phyloP scores from a whole-genome alignment of 2,113 vertebrate genomes.

The Dendropsophus ebraccatus region DNA sequence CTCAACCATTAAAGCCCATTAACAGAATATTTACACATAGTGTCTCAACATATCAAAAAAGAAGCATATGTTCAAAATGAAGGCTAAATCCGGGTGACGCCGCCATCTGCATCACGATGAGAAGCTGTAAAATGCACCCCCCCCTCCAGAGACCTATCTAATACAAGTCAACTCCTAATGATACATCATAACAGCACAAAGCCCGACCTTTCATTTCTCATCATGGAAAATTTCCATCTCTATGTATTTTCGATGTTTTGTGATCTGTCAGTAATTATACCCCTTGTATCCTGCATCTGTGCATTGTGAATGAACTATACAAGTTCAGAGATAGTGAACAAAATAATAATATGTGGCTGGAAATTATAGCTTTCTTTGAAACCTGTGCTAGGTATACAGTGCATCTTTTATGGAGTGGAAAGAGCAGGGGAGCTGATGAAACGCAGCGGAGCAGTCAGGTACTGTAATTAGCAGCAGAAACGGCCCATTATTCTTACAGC shows the following conservation, averaged over 20 bases:
- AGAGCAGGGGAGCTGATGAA: slow-evolving; percentile 9
- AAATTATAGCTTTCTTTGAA: slow-evolving; percentile 21
- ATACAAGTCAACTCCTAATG: neutral
- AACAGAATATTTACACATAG: neutral
- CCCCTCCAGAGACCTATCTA: too few species aligned
- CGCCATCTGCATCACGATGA: neutral
- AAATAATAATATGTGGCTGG: neutral
- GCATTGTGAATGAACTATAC: slow-evolving; percentile 27
- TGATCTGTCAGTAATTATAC: slow-evolving; percentile 23
- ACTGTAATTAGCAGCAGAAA: slow-evolving; percentile 26
- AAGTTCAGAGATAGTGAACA: slow-evolving; percentile 7
- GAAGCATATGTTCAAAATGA: neutral
- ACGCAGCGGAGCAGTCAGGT: neutral
- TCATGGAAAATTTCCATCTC: neutral
- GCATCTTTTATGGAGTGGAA: neutral
- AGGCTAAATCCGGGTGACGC: neutral
- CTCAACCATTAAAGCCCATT: neutral
- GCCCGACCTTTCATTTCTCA: neutral
- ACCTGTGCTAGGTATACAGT: slow-evolving; percentile 7
- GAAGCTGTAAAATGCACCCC: neutral
- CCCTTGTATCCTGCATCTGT: neutral
- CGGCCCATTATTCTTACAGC: neutral
- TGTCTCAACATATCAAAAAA: neutral
- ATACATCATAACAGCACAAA: neutral
- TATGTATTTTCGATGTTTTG: slow-evolving; percentile 3